Conservation (phyloP, 64 coral and sea anemone genomes). For the Montipora efflorescens region DNA sequence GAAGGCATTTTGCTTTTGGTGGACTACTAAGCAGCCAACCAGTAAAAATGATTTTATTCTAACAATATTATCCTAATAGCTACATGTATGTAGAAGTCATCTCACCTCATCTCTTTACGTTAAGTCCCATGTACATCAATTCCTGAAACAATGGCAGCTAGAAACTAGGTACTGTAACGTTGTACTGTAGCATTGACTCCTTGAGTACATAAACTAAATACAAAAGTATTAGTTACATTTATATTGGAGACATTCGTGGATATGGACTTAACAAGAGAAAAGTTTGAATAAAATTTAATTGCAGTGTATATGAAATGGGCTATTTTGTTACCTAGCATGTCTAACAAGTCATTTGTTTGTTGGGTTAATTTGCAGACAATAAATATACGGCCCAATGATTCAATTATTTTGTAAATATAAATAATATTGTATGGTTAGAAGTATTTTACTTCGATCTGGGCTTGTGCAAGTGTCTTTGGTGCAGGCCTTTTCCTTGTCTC, state of each 20-base stretch:
- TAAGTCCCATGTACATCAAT: neutral
- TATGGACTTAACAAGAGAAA: neutral
- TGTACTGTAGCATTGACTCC: neutral
- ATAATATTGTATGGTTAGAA: slow-evolving; percentile 1
- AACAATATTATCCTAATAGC: slow-evolving; percentile 5
- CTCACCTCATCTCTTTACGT: neutral
- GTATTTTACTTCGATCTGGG: slow-evolving; percentile 24
- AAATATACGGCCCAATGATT: neutral
- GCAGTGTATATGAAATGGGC: neutral
- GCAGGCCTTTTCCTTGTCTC: too few species aligned
- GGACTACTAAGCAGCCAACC: neutral
- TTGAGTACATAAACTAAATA: slow-evolving; percentile 1
- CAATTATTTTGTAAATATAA: neutral
- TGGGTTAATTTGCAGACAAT: too few species aligned
- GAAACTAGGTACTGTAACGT: slow-evolving; percentile 5
- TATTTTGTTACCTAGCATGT: too few species aligned
- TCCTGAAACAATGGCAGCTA: neutral
- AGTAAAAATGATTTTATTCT: neutral
- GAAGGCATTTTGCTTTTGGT: neutral
- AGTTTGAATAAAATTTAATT: slow-evolving; percentile 9
- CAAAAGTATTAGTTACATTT: neutral
- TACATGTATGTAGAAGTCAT: neutral
- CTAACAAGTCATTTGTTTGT: neutral
- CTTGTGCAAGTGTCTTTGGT: neutral
- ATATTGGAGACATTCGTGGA: slow-evolving; percentile 3